Evolutionary conservation across 2,888 invertebrate genomes (phyloP), one percentile per base, ranked within the genome.

Genomic region (Peribatodes rhomboidaria): DNA sequence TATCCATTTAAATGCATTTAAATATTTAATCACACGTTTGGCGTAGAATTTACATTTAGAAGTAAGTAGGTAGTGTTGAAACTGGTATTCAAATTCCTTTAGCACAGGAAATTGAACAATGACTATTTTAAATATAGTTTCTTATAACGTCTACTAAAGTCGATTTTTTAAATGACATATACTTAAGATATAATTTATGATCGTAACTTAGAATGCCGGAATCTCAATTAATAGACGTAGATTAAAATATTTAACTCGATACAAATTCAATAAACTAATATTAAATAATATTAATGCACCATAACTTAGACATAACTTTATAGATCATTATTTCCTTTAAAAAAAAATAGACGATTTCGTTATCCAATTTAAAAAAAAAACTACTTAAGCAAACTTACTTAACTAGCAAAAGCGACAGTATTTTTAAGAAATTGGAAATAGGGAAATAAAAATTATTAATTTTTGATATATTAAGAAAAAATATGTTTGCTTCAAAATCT

Each of bases 101-200:
- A 16, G 14, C 54, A 27, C 54, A 54, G 41, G 54, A 54, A 31
- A 54, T 54, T 18, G 8, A n/a, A 54, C 54, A 54, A 54, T 31
- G 31, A 31, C 31, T 31, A 42, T 11, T 31, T 47, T 31, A 13
- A 33, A 4, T 41, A 2, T 27, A 11, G 41, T 41, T 42, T 27
- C 27, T 27, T 37, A 39, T 11, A 39, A 10, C 7, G n/a, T 7
- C 16, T 9, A n/a, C 20, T 16, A 31, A 10, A 10, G 2, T 4
- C 1, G 31, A 10, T 31, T 1, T 31, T 31, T 49, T 14, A n/a
- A 8, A 8, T 14, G 27, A 27, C 14, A 31, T 7, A 13, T 41
- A 16, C 14, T 3, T 41, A 42, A 11, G 11, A 46, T 18, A 47
- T 2, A 27, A 47, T 31, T 14, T 31, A 16, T 31, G 46, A 22